phyloP scores from a whole-genome alignment of 64 coral and sea anemone genomes.

The Montipora efflorescens region DNA sequence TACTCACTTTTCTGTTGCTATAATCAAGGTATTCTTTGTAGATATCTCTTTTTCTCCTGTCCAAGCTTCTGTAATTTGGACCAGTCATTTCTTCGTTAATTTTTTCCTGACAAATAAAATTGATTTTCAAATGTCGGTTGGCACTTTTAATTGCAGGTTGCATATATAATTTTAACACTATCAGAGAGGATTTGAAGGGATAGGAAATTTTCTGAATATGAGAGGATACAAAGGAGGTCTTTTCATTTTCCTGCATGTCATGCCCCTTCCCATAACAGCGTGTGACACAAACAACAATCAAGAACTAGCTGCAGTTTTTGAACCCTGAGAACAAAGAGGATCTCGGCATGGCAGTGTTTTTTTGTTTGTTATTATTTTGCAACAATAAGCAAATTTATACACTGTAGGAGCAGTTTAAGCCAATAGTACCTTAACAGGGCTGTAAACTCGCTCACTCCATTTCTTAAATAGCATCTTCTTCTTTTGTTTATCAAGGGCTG shows the following conservation, averaged over 20 bases:
- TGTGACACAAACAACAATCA: too few species aligned
- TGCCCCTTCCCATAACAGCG: too few species aligned
- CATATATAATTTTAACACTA: too few species aligned
- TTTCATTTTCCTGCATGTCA: too few species aligned
- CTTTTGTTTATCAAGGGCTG: constrained; percentile 81
- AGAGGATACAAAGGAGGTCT: too few species aligned
- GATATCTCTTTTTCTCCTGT: constrained; percentile 89
- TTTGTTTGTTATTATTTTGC: too few species aligned
- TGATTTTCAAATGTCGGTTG: neutral
- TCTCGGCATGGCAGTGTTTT: too few species aligned
- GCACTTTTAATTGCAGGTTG: neutral
- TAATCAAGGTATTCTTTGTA: constrained; percentile 93
- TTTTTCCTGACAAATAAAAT: constrained; percentile 70
- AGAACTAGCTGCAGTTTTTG: too few species aligned
- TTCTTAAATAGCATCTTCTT: constrained; percentile 95
- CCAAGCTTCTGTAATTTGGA: constrained; percentile 81
- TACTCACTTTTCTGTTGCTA: constrained; percentile 88
- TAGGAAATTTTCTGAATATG: too few species aligned
- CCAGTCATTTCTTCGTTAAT: constrained; percentile 94
- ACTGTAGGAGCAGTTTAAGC: neutral
- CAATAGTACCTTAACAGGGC: constrained; percentile 79
- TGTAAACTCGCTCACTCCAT: constrained; percentile 92
- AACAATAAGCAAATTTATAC: neutral
- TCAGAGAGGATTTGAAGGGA: too few species aligned
- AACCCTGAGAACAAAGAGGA: too few species aligned